Evolutionary conservation across 2,113 vertebrate species (phyloP).

Genomic region (Picathartes gymnocephalus): DNA sequence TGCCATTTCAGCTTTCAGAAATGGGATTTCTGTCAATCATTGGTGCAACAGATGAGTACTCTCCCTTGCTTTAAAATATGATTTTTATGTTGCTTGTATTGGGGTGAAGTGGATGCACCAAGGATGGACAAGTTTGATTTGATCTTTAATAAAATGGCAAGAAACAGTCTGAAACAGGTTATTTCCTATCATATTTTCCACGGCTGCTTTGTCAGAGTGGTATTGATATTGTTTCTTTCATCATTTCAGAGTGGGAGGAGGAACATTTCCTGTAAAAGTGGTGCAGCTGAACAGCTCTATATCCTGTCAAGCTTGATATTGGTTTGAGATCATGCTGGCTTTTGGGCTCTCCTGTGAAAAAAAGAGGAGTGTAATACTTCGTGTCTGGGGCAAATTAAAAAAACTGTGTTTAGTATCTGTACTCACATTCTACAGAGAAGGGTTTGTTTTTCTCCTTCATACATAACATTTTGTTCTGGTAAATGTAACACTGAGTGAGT

Average conservation of each 20-base stretch:
- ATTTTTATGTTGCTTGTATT: background rate
- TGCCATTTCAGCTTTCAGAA: background rate
- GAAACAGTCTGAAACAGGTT: background rate
- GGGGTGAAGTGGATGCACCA: background rate
- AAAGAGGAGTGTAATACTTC: background rate
- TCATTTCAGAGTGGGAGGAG: background rate
- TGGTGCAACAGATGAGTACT: background rate
- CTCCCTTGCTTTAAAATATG: background rate
- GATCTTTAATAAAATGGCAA: background rate
- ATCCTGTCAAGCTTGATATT: background rate
- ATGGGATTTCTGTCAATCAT: constrained; percentile 36
- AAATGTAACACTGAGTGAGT: background rate
- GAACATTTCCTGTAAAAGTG: background rate
- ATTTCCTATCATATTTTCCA: background rate
- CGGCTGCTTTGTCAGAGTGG: background rate
- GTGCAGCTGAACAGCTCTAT: background rate
- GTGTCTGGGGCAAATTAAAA: background rate
- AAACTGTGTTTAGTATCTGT: background rate
- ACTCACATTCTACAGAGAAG: background rate
- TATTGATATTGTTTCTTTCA: background rate
- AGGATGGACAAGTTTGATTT: background rate
- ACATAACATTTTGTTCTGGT: background rate
- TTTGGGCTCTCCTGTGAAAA: background rate
- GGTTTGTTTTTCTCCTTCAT: background rate
- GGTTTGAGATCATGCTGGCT: background rate